phyloP scores from a whole-genome alignment of 2,888 invertebrate genomes.

The Dione juno region DNA sequence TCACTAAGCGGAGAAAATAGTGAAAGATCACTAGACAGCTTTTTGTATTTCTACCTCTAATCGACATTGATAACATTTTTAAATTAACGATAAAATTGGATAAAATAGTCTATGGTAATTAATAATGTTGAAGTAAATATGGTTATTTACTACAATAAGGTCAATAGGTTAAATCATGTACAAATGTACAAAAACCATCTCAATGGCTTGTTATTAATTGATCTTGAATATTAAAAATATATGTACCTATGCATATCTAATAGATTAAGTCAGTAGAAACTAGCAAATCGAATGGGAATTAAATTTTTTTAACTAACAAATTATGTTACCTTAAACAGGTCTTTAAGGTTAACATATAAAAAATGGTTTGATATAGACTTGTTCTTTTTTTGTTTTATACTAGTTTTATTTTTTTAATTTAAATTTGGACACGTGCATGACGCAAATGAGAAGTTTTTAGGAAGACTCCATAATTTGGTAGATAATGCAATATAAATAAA shows the following conservation, averaged over 20 bases:
- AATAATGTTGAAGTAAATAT: background rate
- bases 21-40: too few relatives aligned
- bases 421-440: background rate
- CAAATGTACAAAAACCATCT: background rate
- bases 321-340: background rate
- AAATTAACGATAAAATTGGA: too few relatives aligned
- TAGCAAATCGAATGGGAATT: background rate
- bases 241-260: background rate
- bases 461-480: background rate
- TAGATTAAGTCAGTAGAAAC: background rate
- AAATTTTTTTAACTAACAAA: background rate
- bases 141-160: background rate
- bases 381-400: background rate
- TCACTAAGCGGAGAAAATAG: too few relatives aligned
- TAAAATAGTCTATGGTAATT: too few relatives aligned
- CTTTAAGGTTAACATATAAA: too few relatives aligned
- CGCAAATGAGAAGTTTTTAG: background rate
- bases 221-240: background rate
- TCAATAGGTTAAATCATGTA: slow-evolving; percentile 2
- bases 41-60: too few relatives aligned
- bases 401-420: background rate
- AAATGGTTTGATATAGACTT: too few relatives aligned
- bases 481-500: too few relatives aligned
- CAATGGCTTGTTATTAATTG: background rate
- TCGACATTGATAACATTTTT: too few relatives aligned